Evolutionary conservation across 2,888 invertebrate genomes (phyloP), one percentile per base, ranked within the genome.

Genomic region (Andrena praecox): DNA sequence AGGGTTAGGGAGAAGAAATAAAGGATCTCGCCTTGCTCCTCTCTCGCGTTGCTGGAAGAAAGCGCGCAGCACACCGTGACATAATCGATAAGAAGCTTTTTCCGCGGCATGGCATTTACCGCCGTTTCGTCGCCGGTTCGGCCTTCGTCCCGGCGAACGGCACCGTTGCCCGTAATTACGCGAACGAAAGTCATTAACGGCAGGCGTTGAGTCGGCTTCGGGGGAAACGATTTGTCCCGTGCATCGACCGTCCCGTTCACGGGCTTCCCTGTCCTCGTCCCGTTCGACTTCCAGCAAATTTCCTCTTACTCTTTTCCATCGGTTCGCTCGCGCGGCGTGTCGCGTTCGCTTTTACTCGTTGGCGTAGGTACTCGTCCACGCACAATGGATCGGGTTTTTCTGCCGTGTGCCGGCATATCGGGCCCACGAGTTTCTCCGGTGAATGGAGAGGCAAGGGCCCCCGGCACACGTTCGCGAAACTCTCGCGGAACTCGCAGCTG

Each of bases 71-170:
- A 29, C 63, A 76, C 70, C 77, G 85, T 85, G 70, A 75, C 80
- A 62, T 74, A 87, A 87, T 87, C 87, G 87, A 87, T 87, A 87
- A 85, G 73, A 82, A 78, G 74, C 70, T 67, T 83, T 82, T 78
- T 63, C 73, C 70, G 50, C 50, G 12, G 62, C 33, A 27, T 35
- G 31, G 12, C 56, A n/a, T 64, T 66, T 48, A n/a, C 63, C 73
- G 12, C 4, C 48, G 29, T 33, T 52, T 62, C 63, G 33, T 29
- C 52, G 27, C 29, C n/a, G 8, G 56, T 62, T 27, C 67, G n/a
- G 31, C 20, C 64, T 7, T 42, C 31, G 64, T n/a, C n/a, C n/a
- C 60, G 33, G 60, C 74, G 56, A 10, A 10, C 42, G 35, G 7
- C 24, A 27, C 31, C 33, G 24, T 29, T 60, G 31, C 12, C 10